Conservation (phyloP, 2,113 vertebrate species). For the Proteles cristata region DNA sequence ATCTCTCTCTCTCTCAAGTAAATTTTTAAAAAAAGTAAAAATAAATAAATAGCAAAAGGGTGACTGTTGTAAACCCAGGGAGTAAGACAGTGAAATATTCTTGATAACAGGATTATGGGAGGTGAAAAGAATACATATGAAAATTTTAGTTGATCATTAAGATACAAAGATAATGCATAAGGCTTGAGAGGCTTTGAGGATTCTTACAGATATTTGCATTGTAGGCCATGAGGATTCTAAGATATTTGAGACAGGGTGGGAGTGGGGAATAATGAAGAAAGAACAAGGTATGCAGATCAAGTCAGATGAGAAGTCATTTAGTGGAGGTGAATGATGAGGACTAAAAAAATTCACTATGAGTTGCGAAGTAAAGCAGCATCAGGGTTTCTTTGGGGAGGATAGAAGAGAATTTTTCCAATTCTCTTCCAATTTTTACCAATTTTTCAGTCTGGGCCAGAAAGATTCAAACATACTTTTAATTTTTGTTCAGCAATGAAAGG, state of each 20-base stretch:
- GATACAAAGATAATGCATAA: neutral
- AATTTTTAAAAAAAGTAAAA: no score
- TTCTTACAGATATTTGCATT: neutral
- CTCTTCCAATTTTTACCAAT: neutral
- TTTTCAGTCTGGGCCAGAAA: neutral
- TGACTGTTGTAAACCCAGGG: neutral
- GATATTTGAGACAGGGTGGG: neutral
- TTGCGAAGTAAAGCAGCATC: neutral
- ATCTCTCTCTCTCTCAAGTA: no score
- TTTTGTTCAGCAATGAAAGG: conserved; percentile 3
- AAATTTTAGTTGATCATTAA: neutral
- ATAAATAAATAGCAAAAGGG: neutral
- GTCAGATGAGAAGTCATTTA: neutral
- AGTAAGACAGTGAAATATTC: neutral
- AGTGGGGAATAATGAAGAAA: neutral
- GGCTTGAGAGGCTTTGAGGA: neutral
- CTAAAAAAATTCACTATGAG: neutral
- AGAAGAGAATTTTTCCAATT: neutral
- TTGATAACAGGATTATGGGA: neutral
- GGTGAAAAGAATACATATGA: neutral
- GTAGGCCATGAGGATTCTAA: neutral
- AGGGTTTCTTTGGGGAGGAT: neutral
- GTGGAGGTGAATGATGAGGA: neutral
- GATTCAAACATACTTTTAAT: neutral
- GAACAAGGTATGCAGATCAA: neutral